Conservation (phyloP, 2,888 invertebrate genomes). For the Noctua janthina region DNA sequence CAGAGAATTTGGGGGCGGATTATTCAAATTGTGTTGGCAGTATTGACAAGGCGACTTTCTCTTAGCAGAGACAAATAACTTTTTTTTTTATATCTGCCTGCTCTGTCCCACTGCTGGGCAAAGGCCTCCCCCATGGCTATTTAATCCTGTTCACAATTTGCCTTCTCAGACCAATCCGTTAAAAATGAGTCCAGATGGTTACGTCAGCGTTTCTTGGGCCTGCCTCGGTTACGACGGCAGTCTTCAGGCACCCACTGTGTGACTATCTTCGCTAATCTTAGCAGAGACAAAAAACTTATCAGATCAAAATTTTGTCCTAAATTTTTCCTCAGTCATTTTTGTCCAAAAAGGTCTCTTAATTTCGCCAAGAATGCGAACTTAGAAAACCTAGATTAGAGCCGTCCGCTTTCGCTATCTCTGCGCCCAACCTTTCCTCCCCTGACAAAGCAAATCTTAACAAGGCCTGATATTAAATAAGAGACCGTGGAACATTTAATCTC, state of each 20-base stretch:
- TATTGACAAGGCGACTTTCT: constrained; percentile 5
- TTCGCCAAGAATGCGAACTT: constrained; percentile 27
- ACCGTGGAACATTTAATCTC: constrained; percentile 45
- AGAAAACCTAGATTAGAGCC: constrained; percentile 47
- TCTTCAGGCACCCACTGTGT: too few relatives aligned
- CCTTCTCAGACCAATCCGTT: too few relatives aligned
- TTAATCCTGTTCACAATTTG: too few relatives aligned
- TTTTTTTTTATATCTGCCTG: not conserved
- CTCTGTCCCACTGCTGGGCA: too few relatives aligned
- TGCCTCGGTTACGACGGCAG: too few relatives aligned
- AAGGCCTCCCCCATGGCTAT: too few relatives aligned
- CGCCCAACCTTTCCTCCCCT: constrained; percentile 31
- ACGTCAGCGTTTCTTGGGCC: too few relatives aligned
- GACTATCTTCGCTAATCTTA: too few relatives aligned
- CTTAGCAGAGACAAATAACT: not conserved
- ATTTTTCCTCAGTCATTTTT: not conserved
- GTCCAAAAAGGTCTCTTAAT: constrained; percentile 31
- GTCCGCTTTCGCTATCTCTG: constrained; percentile 28
- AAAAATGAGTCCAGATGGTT: too few relatives aligned
- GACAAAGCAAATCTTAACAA: constrained; percentile 56
- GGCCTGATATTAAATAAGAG: constrained; percentile 53
- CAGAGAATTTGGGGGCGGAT: constrained; percentile 29
- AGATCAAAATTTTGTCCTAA: not conserved
- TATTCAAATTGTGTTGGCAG: constrained; percentile 35
- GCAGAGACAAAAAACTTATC: not conserved